Evolutionary conservation across 2,797 vertebrate species (phyloP), one percentile per base, ranked within the genome.

Genomic region (Lepus oiostolus): DNA sequence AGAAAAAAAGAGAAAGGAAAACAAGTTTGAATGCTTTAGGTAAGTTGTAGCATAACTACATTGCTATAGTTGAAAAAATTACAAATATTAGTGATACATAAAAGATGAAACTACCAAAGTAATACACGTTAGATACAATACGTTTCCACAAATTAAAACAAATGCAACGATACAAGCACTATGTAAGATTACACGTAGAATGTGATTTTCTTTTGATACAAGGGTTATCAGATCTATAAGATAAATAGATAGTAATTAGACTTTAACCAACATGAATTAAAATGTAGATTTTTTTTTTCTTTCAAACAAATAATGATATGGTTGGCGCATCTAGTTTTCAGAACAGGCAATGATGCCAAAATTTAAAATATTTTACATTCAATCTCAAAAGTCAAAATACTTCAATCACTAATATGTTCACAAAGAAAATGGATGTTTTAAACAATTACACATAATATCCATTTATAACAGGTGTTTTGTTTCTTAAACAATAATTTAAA

Each of bases 321-420:
- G 96, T 98, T 98, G 98, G 98, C 98, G 98, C 97, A 98, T 98
- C 96, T 96, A 97, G 95, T 98, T 97, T 98, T 97, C 94, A 96
- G 97, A 98, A 98, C 96, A 98, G 98, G 98, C 96, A 80, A 97
- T 97, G 97, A 97, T 98, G 98, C 98, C 98, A 58, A 98, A 98
- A 98, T 98, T 98, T 97, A 98, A 98, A 98, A 98, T 98, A 98
- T 98, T 98, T 98, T 98, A 98, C 98, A 98, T 98, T 99, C 98
- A 98, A 97, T 98, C 98, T 98, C 98, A 98, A 98, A 98, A 98
- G 98, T 98, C 98, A 98, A 98, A 99, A 98, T 98, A 99, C 98
- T 98, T 98, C 98, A 98, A 98, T 98, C 98, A 98, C 98, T 98
- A 98, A 97, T 98, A 98, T 98, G 98, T 98, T 97, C 98, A 98